phyloP scores from a whole-genome alignment of 2,888 invertebrate species.

The Dascillus cervinus region DNA sequence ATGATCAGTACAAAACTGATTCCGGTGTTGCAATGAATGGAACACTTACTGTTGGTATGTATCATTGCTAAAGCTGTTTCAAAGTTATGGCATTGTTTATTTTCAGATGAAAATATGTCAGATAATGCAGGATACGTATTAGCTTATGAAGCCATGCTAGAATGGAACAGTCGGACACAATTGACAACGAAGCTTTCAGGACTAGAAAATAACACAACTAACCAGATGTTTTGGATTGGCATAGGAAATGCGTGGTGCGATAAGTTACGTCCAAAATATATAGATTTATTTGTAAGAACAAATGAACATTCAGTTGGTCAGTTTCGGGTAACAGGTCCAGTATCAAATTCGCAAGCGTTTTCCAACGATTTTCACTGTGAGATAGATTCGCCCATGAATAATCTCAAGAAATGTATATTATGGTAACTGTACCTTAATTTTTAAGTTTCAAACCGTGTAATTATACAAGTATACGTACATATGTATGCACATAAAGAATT shows the following conservation, averaged over 20 bases:
- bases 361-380: constrained; percentile 4
- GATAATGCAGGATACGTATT: constrained; percentile 1
- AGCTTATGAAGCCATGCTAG: constrained; percentile 3
- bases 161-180: constrained; percentile 1
- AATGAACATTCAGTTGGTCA: constrained; percentile 2
- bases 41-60: constrained; percentile 2
- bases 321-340: constrained; percentile 4
- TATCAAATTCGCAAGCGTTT: constrained; percentile 3
- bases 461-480: too few relatives aligned
- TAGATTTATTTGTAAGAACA: background rate
- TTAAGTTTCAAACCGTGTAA: too few relatives aligned
- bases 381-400: background rate
- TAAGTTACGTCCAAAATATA: constrained; percentile 1
- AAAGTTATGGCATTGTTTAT: background rate
- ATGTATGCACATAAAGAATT: too few relatives aligned
- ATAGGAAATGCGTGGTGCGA: constrained; percentile 7
- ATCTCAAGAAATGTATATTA: constrained; percentile 2
- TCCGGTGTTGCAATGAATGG: constrained; percentile 2
- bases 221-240: constrained; percentile 6
- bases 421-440: too few relatives aligned
- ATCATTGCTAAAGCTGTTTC: background rate
- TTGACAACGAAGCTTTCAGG: constrained; percentile 5
- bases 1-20: constrained; percentile 1
- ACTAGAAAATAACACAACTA: constrained; percentile 1
- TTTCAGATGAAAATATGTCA: constrained; percentile 5